Evolutionary conservation across 2,888 invertebrate genomes (phyloP).

Genomic region (Fragum whitleyi): DNA sequence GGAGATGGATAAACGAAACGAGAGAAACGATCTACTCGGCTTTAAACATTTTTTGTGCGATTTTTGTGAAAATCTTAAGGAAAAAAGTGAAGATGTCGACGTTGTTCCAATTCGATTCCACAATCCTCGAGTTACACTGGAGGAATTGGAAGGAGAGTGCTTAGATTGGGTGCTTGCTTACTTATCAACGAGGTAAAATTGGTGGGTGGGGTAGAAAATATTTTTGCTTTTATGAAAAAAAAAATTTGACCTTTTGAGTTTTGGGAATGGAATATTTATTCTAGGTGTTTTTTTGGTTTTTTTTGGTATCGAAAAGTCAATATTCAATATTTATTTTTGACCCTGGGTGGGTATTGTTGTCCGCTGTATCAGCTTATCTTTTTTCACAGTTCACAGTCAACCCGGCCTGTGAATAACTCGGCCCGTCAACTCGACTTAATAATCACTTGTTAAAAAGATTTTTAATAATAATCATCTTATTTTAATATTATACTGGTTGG

Average conservation of each 20-base stretch:
- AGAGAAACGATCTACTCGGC: constrained; percentile 65
- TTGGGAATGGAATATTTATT: no score
- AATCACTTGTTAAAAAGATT: no score
- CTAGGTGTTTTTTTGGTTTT: no score
- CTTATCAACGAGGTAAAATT: constrained; percentile 75
- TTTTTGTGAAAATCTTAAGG: constrained; percentile 73
- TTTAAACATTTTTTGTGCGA: constrained; percentile 75
- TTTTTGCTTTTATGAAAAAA: neutral
- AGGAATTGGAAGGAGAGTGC: constrained; percentile 81
- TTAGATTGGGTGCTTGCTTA: constrained; percentile 81
- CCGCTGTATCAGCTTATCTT: no score
- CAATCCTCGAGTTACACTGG: constrained; percentile 68
- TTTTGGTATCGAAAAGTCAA: no score
- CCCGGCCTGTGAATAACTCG: no score
- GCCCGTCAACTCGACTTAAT: no score
- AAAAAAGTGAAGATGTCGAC: constrained; percentile 69
- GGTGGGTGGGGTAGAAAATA: constrained; percentile 72
- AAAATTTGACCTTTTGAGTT: neutral
- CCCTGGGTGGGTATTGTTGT: no score
- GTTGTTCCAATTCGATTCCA: constrained; percentile 67
- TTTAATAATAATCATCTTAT: no score
- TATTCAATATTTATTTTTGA: no score
- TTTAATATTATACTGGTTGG: no score
- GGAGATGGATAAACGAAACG: constrained; percentile 73
- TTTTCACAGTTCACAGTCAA: no score